Evolutionary conservation across 2,113 vertebrate genomes (phyloP).

Genomic region (Vulpes ferrilata): DNA sequence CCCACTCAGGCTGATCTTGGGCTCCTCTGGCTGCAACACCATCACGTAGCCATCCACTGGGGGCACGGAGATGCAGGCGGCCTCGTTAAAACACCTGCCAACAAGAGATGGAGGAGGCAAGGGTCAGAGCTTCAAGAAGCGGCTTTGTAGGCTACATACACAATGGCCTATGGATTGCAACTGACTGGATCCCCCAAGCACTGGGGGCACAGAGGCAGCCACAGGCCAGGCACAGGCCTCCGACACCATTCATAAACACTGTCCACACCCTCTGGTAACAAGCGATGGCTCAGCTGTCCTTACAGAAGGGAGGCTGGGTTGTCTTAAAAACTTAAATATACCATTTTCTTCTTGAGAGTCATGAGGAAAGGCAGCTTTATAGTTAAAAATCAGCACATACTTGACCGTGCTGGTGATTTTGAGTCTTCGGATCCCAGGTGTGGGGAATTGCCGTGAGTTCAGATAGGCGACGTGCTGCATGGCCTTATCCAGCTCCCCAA

Average conservation of each 20-base stretch:
- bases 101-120: background rate
- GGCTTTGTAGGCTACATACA: fast-evolving
- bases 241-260: fast-evolving
- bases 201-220: fast-evolving
- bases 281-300: background rate
- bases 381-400: constrained; percentile 84
- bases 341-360: background rate
- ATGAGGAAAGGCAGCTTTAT: fast-evolving
- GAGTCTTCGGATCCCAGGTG: constrained; percentile 95
- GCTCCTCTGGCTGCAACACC: constrained; percentile 98
- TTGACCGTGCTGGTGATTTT: constrained; percentile 91
- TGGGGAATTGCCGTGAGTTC: constrained; percentile 98
- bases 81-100: constrained; percentile 93
- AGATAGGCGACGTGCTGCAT: constrained; percentile 97
- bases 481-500: constrained; percentile 94
- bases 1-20: constrained; percentile 97
- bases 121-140: background rate
- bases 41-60: constrained; percentile 94
- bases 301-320: background rate
- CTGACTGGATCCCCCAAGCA: fast-evolving
- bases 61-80: constrained; percentile 92
- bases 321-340: background rate
- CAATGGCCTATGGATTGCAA: fast-evolving
- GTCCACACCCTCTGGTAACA: fast-evolving
- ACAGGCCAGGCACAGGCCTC: background rate